Evolutionary conservation across 2,113 vertebrate genomes (phyloP).

Genomic region (Scopus umbretta): DNA sequence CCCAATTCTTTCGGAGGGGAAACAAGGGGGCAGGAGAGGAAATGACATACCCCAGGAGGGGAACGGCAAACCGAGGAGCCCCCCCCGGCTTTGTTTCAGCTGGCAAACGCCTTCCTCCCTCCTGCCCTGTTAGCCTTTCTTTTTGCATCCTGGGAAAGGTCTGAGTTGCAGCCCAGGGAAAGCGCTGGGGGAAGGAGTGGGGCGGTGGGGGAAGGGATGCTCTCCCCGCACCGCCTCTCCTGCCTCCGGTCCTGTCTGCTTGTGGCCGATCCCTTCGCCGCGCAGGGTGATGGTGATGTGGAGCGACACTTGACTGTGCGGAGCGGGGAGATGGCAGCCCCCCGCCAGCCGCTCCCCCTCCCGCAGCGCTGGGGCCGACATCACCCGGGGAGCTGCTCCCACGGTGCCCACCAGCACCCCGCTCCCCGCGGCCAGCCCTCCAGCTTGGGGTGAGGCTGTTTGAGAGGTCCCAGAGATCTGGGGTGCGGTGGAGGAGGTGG

Average conservation of each 20-base stretch:
- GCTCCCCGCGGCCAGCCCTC: fast-evolving
- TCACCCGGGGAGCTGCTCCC: background rate
- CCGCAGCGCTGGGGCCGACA: background rate
- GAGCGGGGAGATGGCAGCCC: background rate
- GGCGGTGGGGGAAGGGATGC: conserved; percentile 12
- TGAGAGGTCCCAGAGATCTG: background rate
- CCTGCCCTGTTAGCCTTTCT: background rate
- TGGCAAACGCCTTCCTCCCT: background rate
- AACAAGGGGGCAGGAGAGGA: background rate
- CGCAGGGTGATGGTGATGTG: background rate
- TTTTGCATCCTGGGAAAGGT: background rate
- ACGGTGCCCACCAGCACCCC: background rate
- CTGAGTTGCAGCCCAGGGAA: background rate
- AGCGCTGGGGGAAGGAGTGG: background rate
- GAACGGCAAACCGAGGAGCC: background rate
- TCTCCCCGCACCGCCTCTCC: background rate
- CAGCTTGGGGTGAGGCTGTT: background rate
- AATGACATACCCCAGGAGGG: background rate
- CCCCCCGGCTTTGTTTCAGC: background rate
- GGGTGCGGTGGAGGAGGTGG: background rate
- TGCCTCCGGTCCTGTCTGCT: background rate
- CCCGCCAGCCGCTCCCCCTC: background rate
- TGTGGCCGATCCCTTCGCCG: background rate
- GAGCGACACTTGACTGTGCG: background rate
- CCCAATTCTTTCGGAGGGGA: background rate